Base-by-base conservation (phyloP, 1,140 invertebrate genomes). In the Phymorhynchus buccinoides region DNA sequence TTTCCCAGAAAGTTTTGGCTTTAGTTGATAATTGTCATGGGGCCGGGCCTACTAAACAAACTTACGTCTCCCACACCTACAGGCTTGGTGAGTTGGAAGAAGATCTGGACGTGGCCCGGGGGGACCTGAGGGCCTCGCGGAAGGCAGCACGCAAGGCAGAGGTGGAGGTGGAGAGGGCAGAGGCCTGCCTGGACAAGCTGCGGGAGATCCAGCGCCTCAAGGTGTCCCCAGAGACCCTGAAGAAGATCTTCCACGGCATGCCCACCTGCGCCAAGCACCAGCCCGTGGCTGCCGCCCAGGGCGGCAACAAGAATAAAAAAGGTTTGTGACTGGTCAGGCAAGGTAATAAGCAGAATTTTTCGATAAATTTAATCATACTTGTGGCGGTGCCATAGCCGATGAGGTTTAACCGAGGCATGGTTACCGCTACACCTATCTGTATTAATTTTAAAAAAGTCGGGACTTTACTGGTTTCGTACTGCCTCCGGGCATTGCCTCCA, bases 181-280 rank as follows among this genome's bases (percentile, higher is more conserved):
- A 89, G 2, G 73, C 30, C 0, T 89, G 88, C 56, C 80, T 91
- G 71, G 44, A 81, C 22, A 80, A 75, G 32, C 86, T 91, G 35
- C 90, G 88, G 32, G 87, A 90, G 66, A 90, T 91, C 37, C 87
- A 89, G 52, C 75, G 86, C 3, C 86, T 88, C 37, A 91, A 91
- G 84, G 88, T 88, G 1, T 86, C 87, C 32, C 85, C 86, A 0
- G 90, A 90, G 62, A 84, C 88, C 6, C 82, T 90, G 22, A 90
- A 89, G 73, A 91, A 91, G 82, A 91, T 92, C 32, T 92, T 90
- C 42, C 88, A 90, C 75, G 86, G 87, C 22, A 73, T 91, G 62
- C 90, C 90, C 9, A 18, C 90, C 0, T 75, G 86, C 16, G 73
- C 86, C 0, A 85, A 86, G 41, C 87, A 88, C 62, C 1, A 32